Base-by-base conservation (phyloP, 1,140 invertebrate genomes). In the Nomia melanderi region DNA sequence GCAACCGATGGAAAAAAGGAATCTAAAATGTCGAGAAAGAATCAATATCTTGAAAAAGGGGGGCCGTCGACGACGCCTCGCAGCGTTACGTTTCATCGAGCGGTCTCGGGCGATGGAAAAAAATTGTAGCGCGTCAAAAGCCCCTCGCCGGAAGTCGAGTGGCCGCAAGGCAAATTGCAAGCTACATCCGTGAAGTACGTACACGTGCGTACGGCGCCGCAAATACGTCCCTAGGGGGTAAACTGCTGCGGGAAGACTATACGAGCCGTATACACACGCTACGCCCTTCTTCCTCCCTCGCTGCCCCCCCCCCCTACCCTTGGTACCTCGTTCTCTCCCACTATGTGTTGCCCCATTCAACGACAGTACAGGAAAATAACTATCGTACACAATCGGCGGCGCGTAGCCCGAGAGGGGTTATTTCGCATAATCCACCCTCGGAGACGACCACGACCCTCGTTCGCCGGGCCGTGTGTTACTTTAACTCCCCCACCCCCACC, bases 391-490 rank as follows among this genome's bases (percentile, higher is more conserved):
- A 85, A 85, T 85, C 84, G 83, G 59, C 59, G 33, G n/a, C 71
- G 78, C 79, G 65, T 71, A 84, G 44, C 73, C 70, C 77, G 83
- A 79, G 77, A 83, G 81, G 84, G 79, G 81, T 86, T 81, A 84
- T 86, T 84, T 84, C 83, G 81, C 81, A 87, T 87, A 87, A 87
- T 87, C 84, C 76, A 74, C 79, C 79, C 79, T 79, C 56, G 64
- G n/a, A 53, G 77, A 39, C n/a, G 63, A 41, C 66, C 74, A 14
- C 64, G 54, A 67, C 66, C 84, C 82, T 78, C 75, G 80, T 72
- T 62, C 74, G 50, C 29, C 29, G 65, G 57, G 33, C 36, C 20
- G 23, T 29, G 57, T 60, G 50, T 70, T 50, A 41, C 57, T 50
- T 54, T 79, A n/a, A n/a, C n/a, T n/a, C n/a, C n/a, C n/a, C n/a